phyloP scores from a whole-genome alignment of 2,113 vertebrate genomes.

The Eurypyga helias region DNA sequence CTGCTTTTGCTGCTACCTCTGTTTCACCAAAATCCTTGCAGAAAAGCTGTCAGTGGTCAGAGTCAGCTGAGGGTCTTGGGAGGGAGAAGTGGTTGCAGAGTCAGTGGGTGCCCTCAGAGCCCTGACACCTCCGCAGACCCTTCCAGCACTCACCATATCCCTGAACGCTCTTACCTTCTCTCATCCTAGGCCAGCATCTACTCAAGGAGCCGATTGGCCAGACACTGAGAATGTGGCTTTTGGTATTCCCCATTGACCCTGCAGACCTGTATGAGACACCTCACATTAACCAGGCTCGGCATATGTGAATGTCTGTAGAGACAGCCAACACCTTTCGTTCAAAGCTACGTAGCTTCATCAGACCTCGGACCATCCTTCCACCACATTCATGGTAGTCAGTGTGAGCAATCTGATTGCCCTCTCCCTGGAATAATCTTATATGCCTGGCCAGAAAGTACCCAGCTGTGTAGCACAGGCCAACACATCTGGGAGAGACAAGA shows the following conservation, averaged over 20 bases:
- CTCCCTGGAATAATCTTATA: not conserved
- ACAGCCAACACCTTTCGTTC: not conserved
- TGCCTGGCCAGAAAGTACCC: not conserved
- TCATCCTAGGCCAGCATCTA: not conserved
- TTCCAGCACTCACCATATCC: rapidly evolving
- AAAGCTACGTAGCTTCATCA: not conserved
- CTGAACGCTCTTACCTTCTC: not conserved
- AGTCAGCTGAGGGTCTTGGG: not conserved
- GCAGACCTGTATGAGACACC: not conserved
- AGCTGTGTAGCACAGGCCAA: not conserved
- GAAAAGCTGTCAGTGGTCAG: not conserved
- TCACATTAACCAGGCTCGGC: not conserved
- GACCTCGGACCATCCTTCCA: not conserved
- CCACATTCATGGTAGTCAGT: not conserved
- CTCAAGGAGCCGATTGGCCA: not conserved
- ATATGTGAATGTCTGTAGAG: not conserved
- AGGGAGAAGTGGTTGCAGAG: not conserved
- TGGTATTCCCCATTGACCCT: not conserved
- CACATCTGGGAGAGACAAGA: not conserved
- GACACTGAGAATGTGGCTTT: not conserved
- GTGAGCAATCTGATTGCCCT: not conserved
- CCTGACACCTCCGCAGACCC: not conserved
- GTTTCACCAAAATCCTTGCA: not conserved
- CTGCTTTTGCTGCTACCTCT: not conserved
- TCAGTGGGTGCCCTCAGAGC: not conserved